Percentiles rank a stretch among this genome's conserved stretches.
These are phyloP conservation scores for Mohoua ochrocephala DNA, from an alignment of 2,113 vertebrate genomes.

Conservation along the genomic window DNA sequence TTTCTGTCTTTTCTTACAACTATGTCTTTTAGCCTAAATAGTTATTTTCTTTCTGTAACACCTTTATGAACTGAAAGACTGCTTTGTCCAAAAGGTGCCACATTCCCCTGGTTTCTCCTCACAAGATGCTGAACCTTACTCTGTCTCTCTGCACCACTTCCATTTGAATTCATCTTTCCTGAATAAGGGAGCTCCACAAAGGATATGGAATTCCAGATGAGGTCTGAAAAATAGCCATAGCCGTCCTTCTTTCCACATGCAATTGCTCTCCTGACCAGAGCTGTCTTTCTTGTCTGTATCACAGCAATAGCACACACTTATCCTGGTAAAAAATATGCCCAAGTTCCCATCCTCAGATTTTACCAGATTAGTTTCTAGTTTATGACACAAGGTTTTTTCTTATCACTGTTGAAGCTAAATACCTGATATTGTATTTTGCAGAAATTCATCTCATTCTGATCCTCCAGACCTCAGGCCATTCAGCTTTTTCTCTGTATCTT, in stretches of 20 bases:
- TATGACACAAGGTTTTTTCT: background rate
- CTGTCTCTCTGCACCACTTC: background rate
- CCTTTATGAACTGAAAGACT: background rate
- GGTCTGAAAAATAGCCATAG: background rate
- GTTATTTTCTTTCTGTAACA: background rate
- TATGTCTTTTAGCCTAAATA: background rate
- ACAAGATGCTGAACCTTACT: background rate
- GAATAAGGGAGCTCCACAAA: background rate
- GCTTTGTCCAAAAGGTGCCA: background rate
- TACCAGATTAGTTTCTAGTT: background rate
- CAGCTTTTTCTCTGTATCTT: background rate
- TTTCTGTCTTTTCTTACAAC: background rate
- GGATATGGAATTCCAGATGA: background rate
- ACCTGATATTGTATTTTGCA: background rate
- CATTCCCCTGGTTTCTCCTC: background rate
- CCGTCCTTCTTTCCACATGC: background rate
- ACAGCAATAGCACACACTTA: background rate
- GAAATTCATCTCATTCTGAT: background rate
- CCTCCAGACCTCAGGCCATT: background rate
- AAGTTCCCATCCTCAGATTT: background rate
- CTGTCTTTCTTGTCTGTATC: background rate
- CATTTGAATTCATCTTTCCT: background rate
- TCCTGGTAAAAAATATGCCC: background rate
- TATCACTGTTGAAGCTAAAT: background rate
- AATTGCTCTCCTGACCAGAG: background rate